Percentiles rank a stretch among this genome's conserved stretches.
Conservation (phyloP, 2,113 vertebrate genomes). For the Pachyramphus minor region DNA sequence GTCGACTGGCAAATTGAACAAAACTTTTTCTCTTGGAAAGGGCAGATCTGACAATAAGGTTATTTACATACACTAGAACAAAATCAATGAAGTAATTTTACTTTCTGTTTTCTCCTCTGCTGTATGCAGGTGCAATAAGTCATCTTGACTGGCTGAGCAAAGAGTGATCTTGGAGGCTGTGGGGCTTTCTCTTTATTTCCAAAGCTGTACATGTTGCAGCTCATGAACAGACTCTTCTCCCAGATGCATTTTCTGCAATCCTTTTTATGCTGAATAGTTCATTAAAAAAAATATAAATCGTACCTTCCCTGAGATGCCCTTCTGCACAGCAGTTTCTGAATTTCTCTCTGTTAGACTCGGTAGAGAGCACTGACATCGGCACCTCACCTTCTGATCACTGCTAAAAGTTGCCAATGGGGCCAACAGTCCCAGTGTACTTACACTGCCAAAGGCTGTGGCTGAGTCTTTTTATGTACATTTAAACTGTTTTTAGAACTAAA, state of each 20-base stretch:
- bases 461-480: background rate
- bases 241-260: background rate
- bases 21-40: conserved; percentile 61
- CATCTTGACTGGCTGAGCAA: conserved; percentile 49
- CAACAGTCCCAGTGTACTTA: background rate
- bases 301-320: background rate
- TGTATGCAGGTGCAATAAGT: conserved; percentile 58
- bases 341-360: background rate
- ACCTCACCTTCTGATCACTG: background rate
- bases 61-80: conserved; percentile 62
- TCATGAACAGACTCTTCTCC: background rate
- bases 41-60: conserved; percentile 67
- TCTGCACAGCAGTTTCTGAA: background rate
- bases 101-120: conserved; percentile 58
- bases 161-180: background rate
- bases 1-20: conserved; percentile 27
- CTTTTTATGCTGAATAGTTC: background rate
- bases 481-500: background rate
- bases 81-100: conserved; percentile 73
- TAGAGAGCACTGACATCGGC: background rate
- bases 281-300: background rate
- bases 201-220: background rate
- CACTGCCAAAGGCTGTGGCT: background rate
- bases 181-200: background rate
- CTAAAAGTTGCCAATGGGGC: background rate